Percentiles rank a stretch among this genome's conserved stretches.
Conservation (phyloP, 2,888 invertebrate species). For the Stictocephala bisonia region DNA sequence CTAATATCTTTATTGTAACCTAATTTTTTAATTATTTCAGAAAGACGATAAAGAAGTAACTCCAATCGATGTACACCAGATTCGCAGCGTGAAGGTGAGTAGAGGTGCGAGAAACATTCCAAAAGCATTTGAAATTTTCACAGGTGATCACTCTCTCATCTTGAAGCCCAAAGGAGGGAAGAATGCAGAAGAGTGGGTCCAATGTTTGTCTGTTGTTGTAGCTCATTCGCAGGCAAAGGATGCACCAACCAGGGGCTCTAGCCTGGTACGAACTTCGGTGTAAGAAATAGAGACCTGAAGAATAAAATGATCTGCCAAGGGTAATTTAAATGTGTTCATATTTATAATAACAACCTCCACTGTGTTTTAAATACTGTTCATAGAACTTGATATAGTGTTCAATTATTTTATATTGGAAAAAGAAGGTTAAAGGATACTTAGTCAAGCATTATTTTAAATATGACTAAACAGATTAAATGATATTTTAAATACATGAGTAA, state of each 20-base stretch:
- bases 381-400: too few species aligned
- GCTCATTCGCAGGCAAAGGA: constrained; percentile 80
- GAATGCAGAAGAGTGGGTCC: constrained; percentile 96
- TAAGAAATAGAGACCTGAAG: constrained; percentile 42
- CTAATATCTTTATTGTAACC: too few species aligned
- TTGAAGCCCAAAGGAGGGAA: constrained; percentile 95
- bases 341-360: too few species aligned
- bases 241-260: constrained; percentile 58
- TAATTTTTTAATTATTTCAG: constrained; percentile 66
- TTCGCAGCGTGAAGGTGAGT: constrained; percentile 94
- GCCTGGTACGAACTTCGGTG: constrained; percentile 58
- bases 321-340: too few species aligned
- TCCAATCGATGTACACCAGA: constrained; percentile 89
- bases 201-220: constrained; percentile 92
- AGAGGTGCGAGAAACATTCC: constrained; percentile 92
- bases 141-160: constrained; percentile 90
- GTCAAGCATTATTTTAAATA: too few species aligned
- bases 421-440: too few species aligned
- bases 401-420: too few species aligned
- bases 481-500: too few species aligned
- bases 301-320: too few species aligned
- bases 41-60: constrained; percentile 74
- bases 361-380: too few species aligned
- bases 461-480: too few species aligned
- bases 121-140: constrained; percentile 97